Evolutionary conservation across 2,113 vertebrate genomes (phyloP), one percentile per base, ranked within the genome.

Genomic region (Microcebus griseorufus): DNA sequence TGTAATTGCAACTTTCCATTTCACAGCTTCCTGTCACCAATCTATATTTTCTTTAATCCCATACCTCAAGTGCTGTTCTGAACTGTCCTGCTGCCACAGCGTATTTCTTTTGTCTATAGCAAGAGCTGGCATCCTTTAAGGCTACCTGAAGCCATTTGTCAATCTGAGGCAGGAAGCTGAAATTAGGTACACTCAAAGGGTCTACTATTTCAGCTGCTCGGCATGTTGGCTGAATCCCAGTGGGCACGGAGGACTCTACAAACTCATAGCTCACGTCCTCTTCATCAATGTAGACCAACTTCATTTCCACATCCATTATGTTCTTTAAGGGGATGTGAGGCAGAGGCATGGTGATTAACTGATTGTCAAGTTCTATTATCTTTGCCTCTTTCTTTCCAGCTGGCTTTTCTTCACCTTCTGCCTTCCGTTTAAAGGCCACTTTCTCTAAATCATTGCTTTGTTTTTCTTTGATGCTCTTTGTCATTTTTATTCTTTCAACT

Each of bases 61-160:
- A 1, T 98, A 99, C 98, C 99, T 99, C 93, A 70, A 98, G 95
- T 64, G 98, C 99, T 67, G 97, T 96, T 95, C 86, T 98, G 95
- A 99, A 96, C 82, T 91, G 94, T 78, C 97, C 98, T 2, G 90
- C 98, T 53, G 99, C 99, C 79, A 85, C 70, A 0, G 88, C 62
- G 0, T 99, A 99, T 97, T 98, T 98, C 69, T 98, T 98, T 79
- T 98, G 97, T 80, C 96, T 96, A 97, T 98, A 99, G 98, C 95
- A 98, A 53, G 97, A 12, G 58, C 98, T 98, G 95, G 98, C 99
- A 83, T 98, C 98, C 92, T 45, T 65, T 95, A 99, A 98, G 95
- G 96, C 97, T 32, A 87, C 83, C 92, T 96, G 98, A 90, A 99
- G 98, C 98, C 97, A 96, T 93, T 98, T 97, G 94, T 99, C 98